Evolutionary conservation across 2,888 invertebrate species (phyloP), one percentile per base, ranked within the genome.

Genomic region (Erebia ligea): DNA sequence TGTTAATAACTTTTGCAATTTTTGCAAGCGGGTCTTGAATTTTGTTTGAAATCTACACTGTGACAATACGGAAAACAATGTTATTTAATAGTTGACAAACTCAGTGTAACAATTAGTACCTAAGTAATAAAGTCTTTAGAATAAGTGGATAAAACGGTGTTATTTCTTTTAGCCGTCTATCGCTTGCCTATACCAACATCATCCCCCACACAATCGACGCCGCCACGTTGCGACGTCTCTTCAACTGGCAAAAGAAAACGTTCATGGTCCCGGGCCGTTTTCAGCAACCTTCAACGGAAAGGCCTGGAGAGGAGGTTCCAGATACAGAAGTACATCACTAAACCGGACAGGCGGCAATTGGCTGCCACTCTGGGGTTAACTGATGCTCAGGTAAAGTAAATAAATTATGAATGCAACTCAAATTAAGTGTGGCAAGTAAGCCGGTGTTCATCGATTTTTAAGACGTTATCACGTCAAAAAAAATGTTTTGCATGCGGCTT

Each of bases 221-320:
- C 88, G 68, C 86, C 89, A 17, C 94, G 90, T 71, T 93, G 91
- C 80, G 87, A 92, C 77, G 94, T 94, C 84, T 92, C 94, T 62
- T 95, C 93, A 6, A 90, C 86, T 68, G 90, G 94, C 48, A 96
- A 98, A 82, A 91, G 98, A 71, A 98, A 98, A 85, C 94, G 98
- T 40, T 98, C 98, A 0, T 99, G 98, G 98, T 98, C 98, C 0
- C 94, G 98, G 66, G 98, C 98, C 0, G 98, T 99, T 0, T 99
- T 99, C 86, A 98, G 98, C 82, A 98, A 98, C 84, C 93, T 98
- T 3, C 98, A 99, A 85, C 90, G 98, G n/a, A 98, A 98, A 85
- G 98, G 98, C 0, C 91, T 99, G 69, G 98, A 99, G 90, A 95
- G 98, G 77, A 93, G 98, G 79, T 99, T 99, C 86, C 97, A 98